phyloP scores from a whole-genome alignment of 2,113 vertebrate genomes.

The Rhynchopsitta pachyrhyncha region DNA sequence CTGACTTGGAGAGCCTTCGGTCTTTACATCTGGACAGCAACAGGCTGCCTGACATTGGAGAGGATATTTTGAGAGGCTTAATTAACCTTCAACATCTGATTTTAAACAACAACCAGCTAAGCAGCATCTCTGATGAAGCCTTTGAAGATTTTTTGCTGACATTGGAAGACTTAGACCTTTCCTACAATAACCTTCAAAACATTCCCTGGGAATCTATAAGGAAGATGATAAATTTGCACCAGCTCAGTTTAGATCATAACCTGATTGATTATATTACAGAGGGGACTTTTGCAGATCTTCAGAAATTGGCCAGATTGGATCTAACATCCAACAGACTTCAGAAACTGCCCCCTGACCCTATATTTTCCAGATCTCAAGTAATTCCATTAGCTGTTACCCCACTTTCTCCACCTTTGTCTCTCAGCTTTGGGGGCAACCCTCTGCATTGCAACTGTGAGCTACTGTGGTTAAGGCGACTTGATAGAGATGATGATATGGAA shows the following conservation, averaged over 20 bases:
- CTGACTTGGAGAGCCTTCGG: conserved; percentile 92
- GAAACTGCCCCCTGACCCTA: conserved; percentile 93
- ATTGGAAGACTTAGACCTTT: conserved; percentile 94
- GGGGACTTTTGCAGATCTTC: conserved; percentile 91
- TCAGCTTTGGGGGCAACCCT: conserved; percentile 95
- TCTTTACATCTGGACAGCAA: conserved; percentile 95
- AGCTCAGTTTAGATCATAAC: conserved; percentile 97
- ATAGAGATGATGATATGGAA: conserved; percentile 94
- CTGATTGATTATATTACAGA: conserved; percentile 89
- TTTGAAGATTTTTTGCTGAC: conserved; percentile 92
- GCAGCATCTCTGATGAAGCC: conserved; percentile 81
- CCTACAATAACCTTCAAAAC: conserved; percentile 92
- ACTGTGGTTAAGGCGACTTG: conserved; percentile 90
- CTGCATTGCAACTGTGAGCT: conserved; percentile 97
- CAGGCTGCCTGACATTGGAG: conserved; percentile 88
- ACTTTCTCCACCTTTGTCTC: conserved; percentile 83
- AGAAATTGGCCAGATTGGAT: conserved; percentile 91
- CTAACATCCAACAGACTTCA: conserved; percentile 95
- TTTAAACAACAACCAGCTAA: conserved; percentile 96
- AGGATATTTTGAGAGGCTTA: conserved; percentile 89
- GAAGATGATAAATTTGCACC: conserved; percentile 95
- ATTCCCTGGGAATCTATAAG: conserved; percentile 93
- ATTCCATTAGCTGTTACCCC: conserved; percentile 81
- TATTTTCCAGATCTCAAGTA: conserved; percentile 90
- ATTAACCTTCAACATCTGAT: conserved; percentile 96